These are phyloP conservation scores for Camptogramma bilineatum DNA, from an alignment of 2,888 invertebrate genomes.

Conservation along the genomic window DNA sequence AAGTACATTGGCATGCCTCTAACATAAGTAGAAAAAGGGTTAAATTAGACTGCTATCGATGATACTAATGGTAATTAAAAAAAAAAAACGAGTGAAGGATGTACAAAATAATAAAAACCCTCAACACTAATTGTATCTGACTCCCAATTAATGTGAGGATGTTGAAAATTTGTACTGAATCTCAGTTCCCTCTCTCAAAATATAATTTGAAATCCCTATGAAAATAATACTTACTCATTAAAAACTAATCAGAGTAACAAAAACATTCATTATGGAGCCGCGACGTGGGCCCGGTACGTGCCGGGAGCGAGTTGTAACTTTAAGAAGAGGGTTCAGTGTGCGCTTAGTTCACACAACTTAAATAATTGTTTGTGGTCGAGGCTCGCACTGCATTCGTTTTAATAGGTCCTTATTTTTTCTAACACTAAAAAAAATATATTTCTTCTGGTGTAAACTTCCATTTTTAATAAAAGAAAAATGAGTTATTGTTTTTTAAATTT, in stretches of 20 bases:
- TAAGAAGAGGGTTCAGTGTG: background rate
- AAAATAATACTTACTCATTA: slow-evolving; percentile 20
- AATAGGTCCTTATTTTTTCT: background rate
- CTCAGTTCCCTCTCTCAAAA: background rate
- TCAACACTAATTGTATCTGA: background rate
- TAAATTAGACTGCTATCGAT: no score
- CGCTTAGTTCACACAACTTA: background rate
- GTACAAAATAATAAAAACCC: no score
- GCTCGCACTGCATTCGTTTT: background rate
- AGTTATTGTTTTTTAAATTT: no score
- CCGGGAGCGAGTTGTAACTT: background rate
- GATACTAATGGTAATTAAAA: no score
- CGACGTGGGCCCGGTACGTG: slow-evolving; percentile 11
- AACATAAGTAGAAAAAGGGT: no score
- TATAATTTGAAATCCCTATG: slow-evolving; percentile 4
- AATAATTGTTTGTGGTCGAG: background rate
- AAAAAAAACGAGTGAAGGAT: no score
- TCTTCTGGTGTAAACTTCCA: no score
- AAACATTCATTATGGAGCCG: slow-evolving; percentile 19
- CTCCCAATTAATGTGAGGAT: background rate
- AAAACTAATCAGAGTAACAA: slow-evolving; percentile 25
- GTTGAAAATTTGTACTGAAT: background rate
- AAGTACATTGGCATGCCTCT: no score
- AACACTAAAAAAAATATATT: background rate
- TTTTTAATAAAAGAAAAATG: no score